A percentile compares a stretch with the other conserved stretches of the same genome.
Evolutionary conservation across 1,140 invertebrate species (phyloP).

Genomic region (Tetraneura akinire): DNA sequence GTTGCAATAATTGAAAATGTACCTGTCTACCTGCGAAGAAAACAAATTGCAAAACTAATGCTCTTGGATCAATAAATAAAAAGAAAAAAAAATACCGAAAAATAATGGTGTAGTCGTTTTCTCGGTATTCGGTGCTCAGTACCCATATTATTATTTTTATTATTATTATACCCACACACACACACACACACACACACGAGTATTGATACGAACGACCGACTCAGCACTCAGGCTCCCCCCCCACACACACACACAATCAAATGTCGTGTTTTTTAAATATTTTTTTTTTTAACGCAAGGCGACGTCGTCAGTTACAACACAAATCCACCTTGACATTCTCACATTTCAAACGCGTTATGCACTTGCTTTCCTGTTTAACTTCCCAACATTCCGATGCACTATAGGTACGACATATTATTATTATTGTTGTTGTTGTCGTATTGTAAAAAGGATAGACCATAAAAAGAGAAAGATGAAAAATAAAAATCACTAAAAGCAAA

Average conservation of each 20-base stretch:
- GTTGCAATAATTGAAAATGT: no score
- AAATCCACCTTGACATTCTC: constrained; percentile 43
- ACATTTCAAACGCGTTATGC: constrained; percentile 15
- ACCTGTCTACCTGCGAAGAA: background rate
- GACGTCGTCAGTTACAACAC: constrained; percentile 4
- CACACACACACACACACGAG: background rate
- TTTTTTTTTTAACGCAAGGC: constrained; percentile 2
- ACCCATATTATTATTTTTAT: background rate
- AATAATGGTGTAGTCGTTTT: background rate
- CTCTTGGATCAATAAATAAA: background rate
- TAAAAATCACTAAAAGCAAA: background rate
- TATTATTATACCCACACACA: background rate
- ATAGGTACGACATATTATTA: background rate
- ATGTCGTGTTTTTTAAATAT: background rate
- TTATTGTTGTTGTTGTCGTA: no score
- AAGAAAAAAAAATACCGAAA: background rate
- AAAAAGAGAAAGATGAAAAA: background rate
- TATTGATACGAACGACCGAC: constrained; percentile 32
- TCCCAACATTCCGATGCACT: constrained; percentile 7
- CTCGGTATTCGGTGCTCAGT: no score
- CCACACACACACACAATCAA: no score
- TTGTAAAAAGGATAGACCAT: background rate
- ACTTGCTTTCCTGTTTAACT: constrained; percentile 12
- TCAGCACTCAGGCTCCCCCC: background rate
- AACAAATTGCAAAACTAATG: background rate